phyloP scores from a whole-genome alignment of 2,113 vertebrate genomes.

The Pterophyllum scalare region DNA sequence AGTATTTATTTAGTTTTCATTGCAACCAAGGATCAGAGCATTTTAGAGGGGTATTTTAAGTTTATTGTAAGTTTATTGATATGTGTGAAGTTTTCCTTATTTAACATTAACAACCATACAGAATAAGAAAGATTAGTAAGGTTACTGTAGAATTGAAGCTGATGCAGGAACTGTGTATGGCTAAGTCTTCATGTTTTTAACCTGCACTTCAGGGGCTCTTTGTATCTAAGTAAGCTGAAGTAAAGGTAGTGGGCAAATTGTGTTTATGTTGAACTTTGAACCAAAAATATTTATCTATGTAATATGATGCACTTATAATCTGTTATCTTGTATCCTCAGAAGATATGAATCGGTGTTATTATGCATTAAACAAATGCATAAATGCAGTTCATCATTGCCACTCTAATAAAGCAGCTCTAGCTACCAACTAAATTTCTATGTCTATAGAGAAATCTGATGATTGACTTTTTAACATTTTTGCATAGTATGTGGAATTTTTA shows the following conservation, averaged over 20 bases:
- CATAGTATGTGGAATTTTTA: background rate
- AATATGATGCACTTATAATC: background rate
- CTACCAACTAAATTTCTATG: background rate
- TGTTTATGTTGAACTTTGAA: background rate
- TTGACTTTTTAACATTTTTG: background rate
- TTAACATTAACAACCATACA: background rate
- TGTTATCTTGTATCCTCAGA: background rate
- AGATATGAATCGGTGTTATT: slow-evolving; percentile 20
- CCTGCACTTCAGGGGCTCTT: background rate
- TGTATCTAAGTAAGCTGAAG: slow-evolving; percentile 6
- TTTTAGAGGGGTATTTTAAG: slow-evolving; percentile 43
- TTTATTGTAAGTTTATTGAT: background rate
- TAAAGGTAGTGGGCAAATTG: background rate
- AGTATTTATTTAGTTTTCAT: slow-evolving; percentile 36
- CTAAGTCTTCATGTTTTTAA: slow-evolving; percentile 3
- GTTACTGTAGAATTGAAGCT: background rate
- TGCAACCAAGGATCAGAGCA: background rate
- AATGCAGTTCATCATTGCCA: slow-evolving; percentile 11
- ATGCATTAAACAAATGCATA: slow-evolving; percentile 37
- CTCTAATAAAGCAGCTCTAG: background rate
- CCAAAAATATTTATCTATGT: slow-evolving; percentile 25
- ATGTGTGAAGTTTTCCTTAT: background rate
- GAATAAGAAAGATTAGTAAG: slow-evolving; percentile 2
- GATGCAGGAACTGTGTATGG: background rate
- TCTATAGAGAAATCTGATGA: background rate